A percentile compares a stretch with the other conserved stretches of the same genome.
Conservation (phyloP, 2,113 vertebrate species). For the Lagenorhynchus albirostris region DNA sequence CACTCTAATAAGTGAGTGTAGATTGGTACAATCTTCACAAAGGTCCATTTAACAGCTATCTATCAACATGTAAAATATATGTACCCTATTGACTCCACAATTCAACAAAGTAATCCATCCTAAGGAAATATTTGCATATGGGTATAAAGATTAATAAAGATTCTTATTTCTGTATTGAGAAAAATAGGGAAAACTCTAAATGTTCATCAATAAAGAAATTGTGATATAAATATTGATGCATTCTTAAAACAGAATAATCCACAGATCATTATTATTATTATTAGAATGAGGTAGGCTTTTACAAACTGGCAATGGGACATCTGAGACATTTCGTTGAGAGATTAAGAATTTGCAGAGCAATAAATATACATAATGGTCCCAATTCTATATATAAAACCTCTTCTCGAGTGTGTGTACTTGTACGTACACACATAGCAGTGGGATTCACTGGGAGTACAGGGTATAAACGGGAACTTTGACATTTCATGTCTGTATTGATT, state of each 20-base stretch:
- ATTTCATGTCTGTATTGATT: background rate
- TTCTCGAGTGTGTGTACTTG: too few relatives aligned
- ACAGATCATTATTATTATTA: too few relatives aligned
- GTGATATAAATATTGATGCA: background rate
- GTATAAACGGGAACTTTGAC: background rate
- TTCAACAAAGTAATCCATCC: too few relatives aligned
- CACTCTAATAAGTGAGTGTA: accelerated
- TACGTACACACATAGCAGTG: background rate
- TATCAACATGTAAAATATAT: background rate
- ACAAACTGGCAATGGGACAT: background rate
- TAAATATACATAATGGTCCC: background rate
- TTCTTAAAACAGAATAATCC: background rate
- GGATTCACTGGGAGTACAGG: accelerated
- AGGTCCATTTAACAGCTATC: background rate
- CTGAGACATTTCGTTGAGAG: background rate
- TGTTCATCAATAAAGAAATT: background rate
- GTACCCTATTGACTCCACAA: background rate
- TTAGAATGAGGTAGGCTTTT: background rate
- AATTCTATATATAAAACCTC: background rate
- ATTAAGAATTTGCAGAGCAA: background rate
- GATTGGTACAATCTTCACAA: accelerated
- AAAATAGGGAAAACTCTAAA: background rate
- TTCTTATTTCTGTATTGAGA: background rate
- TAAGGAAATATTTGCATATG: background rate
- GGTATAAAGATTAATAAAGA: background rate